These are phyloP conservation scores for Mobula birostris DNA, from an alignment of 2,113 vertebrate genomes.

Conservation along the genomic window DNA sequence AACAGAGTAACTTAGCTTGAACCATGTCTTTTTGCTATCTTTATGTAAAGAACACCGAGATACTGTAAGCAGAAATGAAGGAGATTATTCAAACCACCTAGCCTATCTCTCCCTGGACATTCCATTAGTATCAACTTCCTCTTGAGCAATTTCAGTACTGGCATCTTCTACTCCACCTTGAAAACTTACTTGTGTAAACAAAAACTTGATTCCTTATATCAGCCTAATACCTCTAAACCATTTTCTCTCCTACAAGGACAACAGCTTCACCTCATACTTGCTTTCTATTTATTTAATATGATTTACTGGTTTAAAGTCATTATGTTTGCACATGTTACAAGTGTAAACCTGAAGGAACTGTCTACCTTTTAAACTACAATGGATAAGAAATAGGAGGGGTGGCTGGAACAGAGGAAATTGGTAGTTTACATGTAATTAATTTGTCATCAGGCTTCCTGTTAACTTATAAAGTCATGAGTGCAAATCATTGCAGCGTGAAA, in stretches of 20 bases:
- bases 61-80: background rate
- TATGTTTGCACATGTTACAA: background rate
- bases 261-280: background rate
- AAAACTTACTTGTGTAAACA: background rate
- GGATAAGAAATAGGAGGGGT: background rate
- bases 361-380: background rate
- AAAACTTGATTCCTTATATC: background rate
- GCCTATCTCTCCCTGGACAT: background rate
- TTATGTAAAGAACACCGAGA: background rate
- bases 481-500: background rate
- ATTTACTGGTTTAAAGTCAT: background rate
- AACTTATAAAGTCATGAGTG: background rate
- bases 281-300: background rate
- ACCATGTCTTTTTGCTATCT: background rate
- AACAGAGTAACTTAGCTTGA: constrained; percentile 18
- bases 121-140: background rate
- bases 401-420: background rate
- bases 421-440: background rate
- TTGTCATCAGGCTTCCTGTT: background rate
- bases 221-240: background rate
- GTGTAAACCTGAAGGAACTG: background rate
- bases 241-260: background rate
- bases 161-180: background rate
- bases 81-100: background rate
- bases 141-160: background rate